These are phyloP conservation scores for Crioceris asparagi DNA, from an alignment of 2,888 invertebrate species.

Conservation along the genomic window DNA sequence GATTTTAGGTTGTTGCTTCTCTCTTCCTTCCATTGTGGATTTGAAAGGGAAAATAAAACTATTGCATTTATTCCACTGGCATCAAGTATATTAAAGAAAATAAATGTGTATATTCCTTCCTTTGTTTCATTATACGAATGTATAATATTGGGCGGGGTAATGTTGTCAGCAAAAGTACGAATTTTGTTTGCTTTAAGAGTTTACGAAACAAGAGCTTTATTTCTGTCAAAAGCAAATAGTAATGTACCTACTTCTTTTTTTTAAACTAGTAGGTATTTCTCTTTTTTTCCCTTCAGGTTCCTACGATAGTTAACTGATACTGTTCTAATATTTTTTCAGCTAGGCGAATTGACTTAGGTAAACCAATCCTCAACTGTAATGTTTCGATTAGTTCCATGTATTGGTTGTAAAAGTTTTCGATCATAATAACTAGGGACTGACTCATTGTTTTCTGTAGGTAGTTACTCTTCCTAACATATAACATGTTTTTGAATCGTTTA, in stretches of 20 bases:
- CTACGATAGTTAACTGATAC: conserved; percentile 10
- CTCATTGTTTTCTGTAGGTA: conserved; percentile 10
- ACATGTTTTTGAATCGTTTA: conserved; percentile 13
- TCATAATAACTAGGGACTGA: conserved; percentile 10
- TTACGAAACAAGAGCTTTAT: conserved; percentile 18
- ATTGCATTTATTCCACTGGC: conserved; percentile 1
- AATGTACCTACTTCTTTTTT: conserved; percentile 3
- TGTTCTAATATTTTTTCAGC: conserved; percentile 13
- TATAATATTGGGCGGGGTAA: conserved; percentile 7
- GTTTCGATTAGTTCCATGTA: conserved; percentile 12
- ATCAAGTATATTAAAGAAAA: neutral
- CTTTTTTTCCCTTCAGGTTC: neutral
- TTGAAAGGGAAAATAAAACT: conserved; percentile 1
- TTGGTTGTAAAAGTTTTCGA: conserved; percentile 9
- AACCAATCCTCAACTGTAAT: conserved; percentile 17
- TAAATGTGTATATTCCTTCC: neutral
- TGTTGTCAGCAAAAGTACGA: conserved; percentile 20
- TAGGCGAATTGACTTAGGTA: conserved; percentile 12
- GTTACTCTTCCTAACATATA: conserved; percentile 17
- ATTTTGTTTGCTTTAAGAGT: conserved; percentile 20
- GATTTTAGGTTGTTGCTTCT: neutral
- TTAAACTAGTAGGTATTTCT: neutral
- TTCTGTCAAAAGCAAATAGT: conserved; percentile 11
- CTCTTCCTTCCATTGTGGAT: conserved; percentile 1
- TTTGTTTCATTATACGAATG: conserved; percentile 1